Base-by-base conservation (phyloP, 2,888 invertebrate genomes). In the Copidosoma aretas region DNA sequence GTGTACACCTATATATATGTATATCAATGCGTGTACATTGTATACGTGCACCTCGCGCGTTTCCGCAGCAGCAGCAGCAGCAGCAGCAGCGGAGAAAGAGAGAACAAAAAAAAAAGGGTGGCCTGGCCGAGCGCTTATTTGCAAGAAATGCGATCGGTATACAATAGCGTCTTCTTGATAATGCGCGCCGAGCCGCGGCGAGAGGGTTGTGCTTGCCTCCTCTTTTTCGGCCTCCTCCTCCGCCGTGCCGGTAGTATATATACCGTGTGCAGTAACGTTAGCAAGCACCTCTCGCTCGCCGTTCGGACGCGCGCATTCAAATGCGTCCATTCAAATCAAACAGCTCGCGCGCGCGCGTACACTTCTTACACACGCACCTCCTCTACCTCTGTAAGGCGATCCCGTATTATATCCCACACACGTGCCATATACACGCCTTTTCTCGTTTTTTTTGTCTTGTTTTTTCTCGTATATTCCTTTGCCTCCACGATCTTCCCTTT, bases 41-140 rank as follows among this genome's bases (percentile, higher is more conserved):
- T 32, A 32, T 8, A 32, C 32, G 32, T 32, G 32, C 32, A 32
- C 32, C 32, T 32, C 52, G 19, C 52, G 52, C 17, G 22, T 52
- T 52, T 52, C 21, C 52, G 22, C 19, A 14, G 22, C 60, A 49
- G 73, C 69, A 73, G 73, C 71, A 74, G 76, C 32, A 32, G 3
- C 32, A 32, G 32, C 32, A 32, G 32, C 4, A 32, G 8, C 3
- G 8, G 8, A 32, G 8, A 25, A 19, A 61, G 15, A 78, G n/a
- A 77, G 77, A 32, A 41, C 17, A 58, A n/a, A 24, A 5, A 22
- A 17, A 12, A 17, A 32, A 12, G 51, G 10, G 32, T 17, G 22
- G 4, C 21, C 21, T 21, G 0, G 10, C 24, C 10, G 10, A 22
- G 32, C 21, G 53, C 58, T 63, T 53, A 59, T 67, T 67, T 67